These are phyloP conservation scores for Sorex araneus DNA, from an alignment of 2,113 vertebrate genomes.

Conservation along the genomic window DNA sequence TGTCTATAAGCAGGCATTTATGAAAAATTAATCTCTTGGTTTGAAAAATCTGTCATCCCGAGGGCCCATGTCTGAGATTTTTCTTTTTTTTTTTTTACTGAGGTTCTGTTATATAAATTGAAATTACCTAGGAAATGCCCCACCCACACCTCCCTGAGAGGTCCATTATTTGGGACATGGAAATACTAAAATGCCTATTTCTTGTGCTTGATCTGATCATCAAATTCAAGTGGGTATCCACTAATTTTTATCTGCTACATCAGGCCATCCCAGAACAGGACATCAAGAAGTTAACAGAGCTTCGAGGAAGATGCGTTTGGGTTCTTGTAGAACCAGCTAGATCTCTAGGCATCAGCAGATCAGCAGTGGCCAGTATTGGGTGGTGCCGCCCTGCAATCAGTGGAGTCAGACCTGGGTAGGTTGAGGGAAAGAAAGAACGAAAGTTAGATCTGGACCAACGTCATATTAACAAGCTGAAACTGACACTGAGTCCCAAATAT, in stretches of 20 bases:
- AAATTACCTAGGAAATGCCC: background rate
- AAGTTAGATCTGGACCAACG: background rate
- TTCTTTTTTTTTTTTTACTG: background rate
- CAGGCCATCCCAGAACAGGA: background rate
- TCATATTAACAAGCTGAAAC: background rate
- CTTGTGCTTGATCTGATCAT: background rate
- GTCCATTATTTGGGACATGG: background rate
- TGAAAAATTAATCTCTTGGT: background rate
- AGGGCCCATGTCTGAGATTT: background rate
- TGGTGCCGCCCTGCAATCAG: background rate
- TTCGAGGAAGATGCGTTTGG: background rate
- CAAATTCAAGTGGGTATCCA: background rate
- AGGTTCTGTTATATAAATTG: background rate
- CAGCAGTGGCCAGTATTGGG: background rate
- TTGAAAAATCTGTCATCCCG: background rate
- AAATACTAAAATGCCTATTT: background rate
- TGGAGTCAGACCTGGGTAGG: background rate
- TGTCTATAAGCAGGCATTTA: background rate
- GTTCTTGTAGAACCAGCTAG: background rate
- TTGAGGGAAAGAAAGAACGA: background rate
- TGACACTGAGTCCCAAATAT: background rate
- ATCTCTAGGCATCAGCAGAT: background rate
- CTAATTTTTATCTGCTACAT: constrained; percentile 42
- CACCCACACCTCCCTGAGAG: too few species aligned
- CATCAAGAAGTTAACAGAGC: background rate